These are phyloP conservation scores for Passerina amoena DNA, from an alignment of 2,113 vertebrate species.

Conservation along the genomic window DNA sequence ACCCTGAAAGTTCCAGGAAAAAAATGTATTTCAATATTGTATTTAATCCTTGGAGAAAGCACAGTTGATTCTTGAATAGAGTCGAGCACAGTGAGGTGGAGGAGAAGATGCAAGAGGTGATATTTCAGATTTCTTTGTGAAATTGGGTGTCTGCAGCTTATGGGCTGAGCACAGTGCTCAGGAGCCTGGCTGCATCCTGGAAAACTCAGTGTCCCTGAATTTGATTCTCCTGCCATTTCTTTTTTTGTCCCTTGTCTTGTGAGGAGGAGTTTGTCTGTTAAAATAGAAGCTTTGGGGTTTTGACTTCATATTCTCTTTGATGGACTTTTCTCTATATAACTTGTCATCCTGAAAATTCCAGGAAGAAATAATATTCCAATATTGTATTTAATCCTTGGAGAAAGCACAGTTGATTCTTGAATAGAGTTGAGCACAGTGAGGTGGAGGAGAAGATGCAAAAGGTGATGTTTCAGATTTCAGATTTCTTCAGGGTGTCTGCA, in stretches of 20 bases:
- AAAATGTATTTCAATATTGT: rapidly evolving
- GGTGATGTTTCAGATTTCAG: neutral
- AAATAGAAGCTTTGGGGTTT: too few species aligned
- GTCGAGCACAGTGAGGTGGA: neutral
- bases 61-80: neutral
- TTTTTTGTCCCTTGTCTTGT: too few species aligned
- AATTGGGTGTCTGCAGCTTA: neutral
- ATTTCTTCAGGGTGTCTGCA: neutral
- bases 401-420: neutral
- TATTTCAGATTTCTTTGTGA: neutral
- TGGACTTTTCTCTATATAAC: neutral
- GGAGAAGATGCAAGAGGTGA: neutral
- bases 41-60: neutral
- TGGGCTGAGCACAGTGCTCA: rapidly evolving
- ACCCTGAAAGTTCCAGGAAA: neutral
- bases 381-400: neutral
- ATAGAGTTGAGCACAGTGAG: neutral
- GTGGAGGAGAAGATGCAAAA: neutral
- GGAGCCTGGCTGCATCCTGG: neutral
- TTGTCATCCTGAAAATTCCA: neutral
- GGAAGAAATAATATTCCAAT: rapidly evolving
- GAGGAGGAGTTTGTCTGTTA: too few species aligned
- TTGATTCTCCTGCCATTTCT: too few species aligned
- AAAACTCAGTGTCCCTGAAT: neutral
- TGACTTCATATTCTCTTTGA: too few species aligned